A percentile compares a stretch with the other conserved stretches of the same genome.
Conservation (phyloP, 2,797 vertebrate genomes). For the Stomatorhinus walkeri region DNA sequence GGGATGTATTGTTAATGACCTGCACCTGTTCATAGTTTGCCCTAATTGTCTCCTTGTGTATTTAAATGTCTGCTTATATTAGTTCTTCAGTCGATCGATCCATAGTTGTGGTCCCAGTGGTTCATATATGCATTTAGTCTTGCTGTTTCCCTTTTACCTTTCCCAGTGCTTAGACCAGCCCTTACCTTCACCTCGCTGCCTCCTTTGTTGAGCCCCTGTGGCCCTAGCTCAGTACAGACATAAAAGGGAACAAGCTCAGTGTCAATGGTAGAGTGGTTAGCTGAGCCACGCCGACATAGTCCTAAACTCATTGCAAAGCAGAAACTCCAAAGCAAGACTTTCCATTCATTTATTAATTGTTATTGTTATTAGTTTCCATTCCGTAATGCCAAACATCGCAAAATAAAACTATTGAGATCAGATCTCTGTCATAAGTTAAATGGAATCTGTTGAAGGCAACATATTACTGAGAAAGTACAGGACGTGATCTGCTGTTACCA, state of each 20-base stretch:
- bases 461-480: background rate
- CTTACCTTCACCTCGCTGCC: background rate
- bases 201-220: background rate
- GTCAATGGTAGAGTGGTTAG: too few species aligned
- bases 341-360: background rate
- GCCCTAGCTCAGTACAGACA: background rate
- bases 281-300: background rate
- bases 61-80: background rate
- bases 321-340: background rate
- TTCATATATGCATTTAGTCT: background rate
- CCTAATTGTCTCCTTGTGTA: background rate
- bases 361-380: too few species aligned
- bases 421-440: background rate
- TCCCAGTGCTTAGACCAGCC: background rate
- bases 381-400: too few species aligned
- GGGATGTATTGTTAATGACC: background rate
- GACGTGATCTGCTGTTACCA: background rate
- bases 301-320: background rate
- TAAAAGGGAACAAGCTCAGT: background rate
- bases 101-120: background rate
- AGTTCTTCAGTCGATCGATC: background rate
- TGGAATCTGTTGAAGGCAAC: background rate
- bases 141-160: background rate
- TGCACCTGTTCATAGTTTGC: background rate
- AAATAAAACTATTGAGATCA: background rate